Conservation (phyloP, 2,113 vertebrate species). For the Leucopternis melanops region DNA sequence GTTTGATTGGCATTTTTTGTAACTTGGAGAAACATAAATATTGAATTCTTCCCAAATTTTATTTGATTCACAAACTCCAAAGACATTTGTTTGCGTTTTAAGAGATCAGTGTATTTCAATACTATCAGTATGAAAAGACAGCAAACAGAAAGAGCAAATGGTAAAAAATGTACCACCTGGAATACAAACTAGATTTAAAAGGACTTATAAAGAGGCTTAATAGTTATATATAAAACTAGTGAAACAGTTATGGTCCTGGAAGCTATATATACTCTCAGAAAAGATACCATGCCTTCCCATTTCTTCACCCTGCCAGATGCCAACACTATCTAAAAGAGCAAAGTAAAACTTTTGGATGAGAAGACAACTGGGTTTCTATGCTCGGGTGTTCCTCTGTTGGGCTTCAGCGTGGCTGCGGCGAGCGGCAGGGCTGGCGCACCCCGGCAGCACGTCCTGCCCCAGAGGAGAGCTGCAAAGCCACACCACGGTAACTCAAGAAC, state of each 20-base stretch:
- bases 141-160: not conserved
- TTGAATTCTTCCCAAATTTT: not conserved
- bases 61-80: not conserved
- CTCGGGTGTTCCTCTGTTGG: rapidly evolving
- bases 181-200: not conserved
- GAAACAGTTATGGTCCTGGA: not conserved
- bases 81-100: not conserved
- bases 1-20: not conserved
- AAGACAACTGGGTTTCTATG: not conserved
- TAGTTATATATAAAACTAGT: not conserved
- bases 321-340: not conserved
- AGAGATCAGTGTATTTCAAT: not conserved
- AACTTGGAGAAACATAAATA: not conserved
- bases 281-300: not conserved
- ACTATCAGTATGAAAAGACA: not conserved
- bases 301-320: not conserved
- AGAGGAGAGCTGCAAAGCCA: not conserved
- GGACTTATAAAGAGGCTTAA: not conserved
- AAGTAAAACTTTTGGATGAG: not conserved
- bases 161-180: not conserved
- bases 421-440: not conserved
- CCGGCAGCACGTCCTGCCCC: not conserved
- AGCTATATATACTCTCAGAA: not conserved
- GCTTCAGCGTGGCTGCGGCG: not conserved
- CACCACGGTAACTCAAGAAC: not conserved